Percentiles rank a stretch among this genome's conserved stretches.
Evolutionary conservation across 2,888 invertebrate genomes (phyloP).

Genomic region (Anoplius nigerrimus): DNA sequence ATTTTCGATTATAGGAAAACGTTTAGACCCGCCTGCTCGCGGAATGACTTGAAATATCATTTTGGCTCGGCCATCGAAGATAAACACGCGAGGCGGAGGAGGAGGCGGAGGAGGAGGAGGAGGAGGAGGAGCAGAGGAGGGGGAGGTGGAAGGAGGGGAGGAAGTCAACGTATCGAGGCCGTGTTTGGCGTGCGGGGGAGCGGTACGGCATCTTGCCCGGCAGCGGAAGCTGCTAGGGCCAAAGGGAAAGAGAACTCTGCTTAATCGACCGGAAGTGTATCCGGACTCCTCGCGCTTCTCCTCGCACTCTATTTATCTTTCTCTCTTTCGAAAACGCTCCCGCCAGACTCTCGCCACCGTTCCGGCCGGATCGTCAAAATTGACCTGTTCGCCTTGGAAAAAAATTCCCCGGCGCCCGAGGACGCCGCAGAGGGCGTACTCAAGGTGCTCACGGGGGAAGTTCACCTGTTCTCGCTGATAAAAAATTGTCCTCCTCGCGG

Average conservation of each 20-base stretch:
- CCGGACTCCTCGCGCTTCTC: background rate
- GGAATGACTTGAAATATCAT: slow-evolving; percentile 24
- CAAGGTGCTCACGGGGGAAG: too few relatives aligned
- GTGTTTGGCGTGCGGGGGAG: too few relatives aligned
- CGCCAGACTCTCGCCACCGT: background rate
- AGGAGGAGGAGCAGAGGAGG: background rate
- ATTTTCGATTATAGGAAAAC: slow-evolving; percentile 38
- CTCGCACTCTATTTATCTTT: slow-evolving; percentile 1
- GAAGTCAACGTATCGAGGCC: too few relatives aligned
- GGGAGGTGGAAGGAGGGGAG: slow-evolving; percentile 1
- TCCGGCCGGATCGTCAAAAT: background rate
- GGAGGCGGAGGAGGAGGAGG: background rate
- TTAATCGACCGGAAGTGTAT: slow-evolving; percentile 13
- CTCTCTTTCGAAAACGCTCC: background rate
- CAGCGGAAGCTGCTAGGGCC: background rate
- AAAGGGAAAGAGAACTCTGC: background rate
- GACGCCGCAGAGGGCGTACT: too few relatives aligned
- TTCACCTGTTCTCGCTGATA: too few relatives aligned
- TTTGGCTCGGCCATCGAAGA: slow-evolving; percentile 4
- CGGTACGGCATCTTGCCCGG: slow-evolving; percentile 3
- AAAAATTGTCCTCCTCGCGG: too few relatives aligned
- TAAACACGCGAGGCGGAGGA: background rate
- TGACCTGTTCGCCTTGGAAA: too few relatives aligned
- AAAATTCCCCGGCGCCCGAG: too few relatives aligned
- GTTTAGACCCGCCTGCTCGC: slow-evolving; percentile 18